Base-by-base conservation (phyloP, 2,888 invertebrate genomes). In the Lycaena phlaeas region DNA sequence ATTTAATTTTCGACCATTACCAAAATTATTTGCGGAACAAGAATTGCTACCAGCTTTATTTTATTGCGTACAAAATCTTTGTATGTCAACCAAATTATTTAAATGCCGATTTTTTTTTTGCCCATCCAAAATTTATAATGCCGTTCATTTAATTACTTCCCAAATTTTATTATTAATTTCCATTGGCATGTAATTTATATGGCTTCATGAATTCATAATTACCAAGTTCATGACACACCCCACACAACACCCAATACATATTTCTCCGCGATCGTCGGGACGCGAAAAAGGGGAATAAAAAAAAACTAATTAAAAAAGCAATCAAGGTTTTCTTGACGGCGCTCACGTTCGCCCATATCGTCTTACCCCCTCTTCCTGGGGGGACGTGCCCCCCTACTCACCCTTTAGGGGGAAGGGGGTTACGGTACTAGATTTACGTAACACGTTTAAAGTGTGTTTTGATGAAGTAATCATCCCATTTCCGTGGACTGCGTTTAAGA, bases 271-370 rank as follows among this genome's bases (percentile, higher is more conserved):
- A 64, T 56, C 57, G 66, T 56, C 57, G 66, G 62, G 79, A 78
- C 73, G 78, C 78, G 76, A 77, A 79, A 76, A 78, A 73, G 79
- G 81, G 82, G 76, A 75, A 71, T 68, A 59, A 68, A 68, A 76
- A 81, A 78, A 66, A 79, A 84, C 84, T 84, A 84, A 84, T 84
- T 84, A 84, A 82, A 84, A 84, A 84, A 84, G 84, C 84, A 84
- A 84, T 84, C 84, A 84, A 81, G 84, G 84, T 82, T 82, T 84
- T 82, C 84, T 84, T 84, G 84, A 82, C 82, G 82, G 81, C 78
- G 81, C 81, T 82, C 84, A 84, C 84, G 82, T 82, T 82, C 84
- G 81, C 78, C 82, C 79, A 84, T 84, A 84, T 84, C 84, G 82
- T 82, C 84, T 84, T 84, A 81, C 82, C 79, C 76, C 79, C 77